A percentile compares a stretch with the other conserved stretches of the same genome.
These are phyloP conservation scores for Otus scops DNA, from an alignment of 2,797 vertebrate species.

Conservation along the genomic window DNA sequence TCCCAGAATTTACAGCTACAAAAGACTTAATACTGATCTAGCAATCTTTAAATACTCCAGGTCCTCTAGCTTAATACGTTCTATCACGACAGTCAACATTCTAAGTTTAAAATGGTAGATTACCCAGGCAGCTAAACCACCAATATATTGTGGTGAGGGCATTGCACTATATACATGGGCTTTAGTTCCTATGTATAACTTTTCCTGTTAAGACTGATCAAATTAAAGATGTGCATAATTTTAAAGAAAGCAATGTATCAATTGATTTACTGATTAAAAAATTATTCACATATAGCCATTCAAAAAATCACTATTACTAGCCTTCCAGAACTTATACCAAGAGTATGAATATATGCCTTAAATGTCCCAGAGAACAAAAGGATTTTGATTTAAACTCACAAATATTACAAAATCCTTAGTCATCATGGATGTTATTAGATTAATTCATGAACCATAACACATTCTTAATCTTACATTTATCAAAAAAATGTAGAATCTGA, in stretches of 20 bases:
- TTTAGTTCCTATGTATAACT: not conserved
- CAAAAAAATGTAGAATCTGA: not conserved
- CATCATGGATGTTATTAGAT: not conserved
- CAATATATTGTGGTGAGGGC: not conserved
- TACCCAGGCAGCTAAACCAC: not conserved
- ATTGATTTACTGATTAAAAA: not conserved
- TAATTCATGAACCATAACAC: not conserved
- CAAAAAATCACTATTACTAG: not conserved
- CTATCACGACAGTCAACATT: slow-evolving; percentile 13
- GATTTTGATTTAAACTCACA: slow-evolving; percentile 59
- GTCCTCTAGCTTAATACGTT: not conserved
- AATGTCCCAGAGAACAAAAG: not conserved
- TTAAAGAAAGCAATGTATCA: slow-evolving; percentile 4
- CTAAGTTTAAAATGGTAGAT: slow-evolving; percentile 33
- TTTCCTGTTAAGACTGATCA: not conserved
- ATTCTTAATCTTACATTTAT: slow-evolving; percentile 26
- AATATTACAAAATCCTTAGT: slow-evolving; percentile 33
- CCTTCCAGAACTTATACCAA: not conserved
- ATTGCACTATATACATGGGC: not conserved
- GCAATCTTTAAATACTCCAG: slow-evolving; percentile 22
- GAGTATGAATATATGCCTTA: not conserved
- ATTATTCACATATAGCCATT: not conserved
- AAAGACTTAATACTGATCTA: slow-evolving; percentile 40
- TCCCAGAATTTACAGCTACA: slow-evolving; percentile 61
- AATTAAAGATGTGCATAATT: not conserved